Conservation (phyloP, 1,140 invertebrate genomes). For the Pogonognathellus flavescens region DNA sequence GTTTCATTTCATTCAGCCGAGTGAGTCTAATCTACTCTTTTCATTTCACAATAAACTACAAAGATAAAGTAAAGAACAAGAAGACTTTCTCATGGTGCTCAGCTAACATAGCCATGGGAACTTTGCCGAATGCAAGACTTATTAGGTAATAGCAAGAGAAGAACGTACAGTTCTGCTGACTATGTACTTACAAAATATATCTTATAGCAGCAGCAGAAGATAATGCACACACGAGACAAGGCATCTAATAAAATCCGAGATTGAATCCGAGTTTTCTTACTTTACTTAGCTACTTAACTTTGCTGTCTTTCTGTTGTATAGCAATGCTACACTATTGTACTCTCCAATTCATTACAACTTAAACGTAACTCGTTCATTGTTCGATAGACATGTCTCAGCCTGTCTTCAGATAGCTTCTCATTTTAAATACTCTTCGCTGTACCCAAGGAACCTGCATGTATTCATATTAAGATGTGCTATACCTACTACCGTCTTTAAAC, state of each 20-base stretch:
- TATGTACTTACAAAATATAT: too few relatives aligned
- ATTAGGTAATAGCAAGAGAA: background rate
- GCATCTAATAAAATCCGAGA: constrained; percentile 19
- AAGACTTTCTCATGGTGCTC: constrained; percentile 14
- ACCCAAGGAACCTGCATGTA: too few relatives aligned
- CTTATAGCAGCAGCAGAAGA: background rate
- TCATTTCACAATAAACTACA: constrained; percentile 49
- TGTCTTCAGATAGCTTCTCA: background rate
- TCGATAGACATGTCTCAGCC: background rate
- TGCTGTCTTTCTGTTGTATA: background rate
- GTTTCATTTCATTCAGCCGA: constrained; percentile 26
- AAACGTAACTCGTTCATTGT: background rate
- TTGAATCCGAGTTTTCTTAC: constrained; percentile 5
- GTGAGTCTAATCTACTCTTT: constrained; percentile 39
- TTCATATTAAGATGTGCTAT: too few relatives aligned
- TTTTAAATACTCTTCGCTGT: too few relatives aligned
- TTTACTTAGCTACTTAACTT: constrained; percentile 1
- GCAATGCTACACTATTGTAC: background rate
- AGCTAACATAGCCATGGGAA: constrained; percentile 10
- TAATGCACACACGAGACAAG: background rate
- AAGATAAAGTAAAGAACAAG: constrained; percentile 43
- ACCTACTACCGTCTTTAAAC: too few relatives aligned
- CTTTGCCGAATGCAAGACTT: background rate
- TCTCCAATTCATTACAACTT: background rate
- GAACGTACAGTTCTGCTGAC: too few relatives aligned